Base-by-base conservation (phyloP, 1,140 invertebrate genomes). In the Leguminivora glycinivorella region DNA sequence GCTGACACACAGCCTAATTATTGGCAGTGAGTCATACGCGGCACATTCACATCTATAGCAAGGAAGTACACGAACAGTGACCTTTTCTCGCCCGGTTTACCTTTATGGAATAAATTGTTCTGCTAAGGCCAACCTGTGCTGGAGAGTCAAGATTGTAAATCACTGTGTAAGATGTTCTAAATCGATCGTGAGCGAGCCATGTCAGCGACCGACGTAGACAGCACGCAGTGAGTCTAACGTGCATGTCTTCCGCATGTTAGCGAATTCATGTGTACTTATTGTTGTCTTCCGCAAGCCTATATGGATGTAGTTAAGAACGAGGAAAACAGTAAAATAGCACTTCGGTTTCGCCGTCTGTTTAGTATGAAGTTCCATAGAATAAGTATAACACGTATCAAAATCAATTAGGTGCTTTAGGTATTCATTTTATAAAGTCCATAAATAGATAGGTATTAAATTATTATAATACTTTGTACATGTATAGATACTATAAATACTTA, bases 41-140 rank as follows among this genome's bases (percentile, higher is more conserved):
- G 17, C n/a, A 26, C 24, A 63, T 52, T 19, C 29, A 67, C 17
- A 40, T 71, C 58, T 34, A 43, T 43, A 69, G 74, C 70, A 74
- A 78, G 82, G 83, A 83, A 83, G 78, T 79, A 69, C 67, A 74
- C 71, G 75, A 75, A 56, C 70, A 78, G 73, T 79, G 80, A 80
- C 81, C 80, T 83, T 75, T 80, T 31, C 72, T 60, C 26, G 4
- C 58, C 58, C 66, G 38, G 66, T 77, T 79, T 70, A 38, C 56
- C 76, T 75, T 52, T 83, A 84, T 71, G 81, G 82, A 70, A 79
- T 80, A 83, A 85, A 83, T 79, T 79, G 75, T 25, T 72, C 60
- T 22, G 70, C 47, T 79, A 80, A 85, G 82, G 82, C 69, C 82
- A 83, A 80, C 75, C 66, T 77, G 76, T 79, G 56, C 68, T 63